Evolutionary conservation across 1,140 invertebrate species (phyloP), one percentile per base, ranked within the genome.

Genomic region (Triops longicaudatus): DNA sequence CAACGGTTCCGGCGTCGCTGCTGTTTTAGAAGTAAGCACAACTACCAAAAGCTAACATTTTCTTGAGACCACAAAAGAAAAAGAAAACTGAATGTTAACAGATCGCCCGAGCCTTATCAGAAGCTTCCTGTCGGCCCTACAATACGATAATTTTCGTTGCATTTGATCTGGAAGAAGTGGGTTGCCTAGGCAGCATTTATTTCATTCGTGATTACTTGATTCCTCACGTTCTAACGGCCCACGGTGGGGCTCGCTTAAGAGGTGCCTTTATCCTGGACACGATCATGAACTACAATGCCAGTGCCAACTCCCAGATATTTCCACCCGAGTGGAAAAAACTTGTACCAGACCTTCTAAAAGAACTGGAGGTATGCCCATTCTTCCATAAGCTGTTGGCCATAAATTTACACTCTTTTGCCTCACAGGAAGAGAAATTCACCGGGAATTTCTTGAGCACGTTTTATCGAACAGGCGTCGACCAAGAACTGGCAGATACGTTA

Each of bases 191-290:
- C 0, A 84, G 84, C 11, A 78, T 83, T 42, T 82, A 82, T 37
- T 86, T 85, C 78, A 83, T 86, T 9, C 83, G 84, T 75, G 82
- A 86, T 73, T 85, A 82, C 76, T 79, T 86, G 26, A 81, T 83
- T 50, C 79, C 80, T 9, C 73, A 79, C 26, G 77, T 80, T 76
- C 41, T 78, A 77, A 27, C 76, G 81, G 27, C 78, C 76, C n/a
- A 73, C 77, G 74, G 80, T 77, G 26, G 78, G 79, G 74, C 79
- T 77, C 44, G 76, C 72, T 41, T 81, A 22, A 78, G 82, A 79
- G 85, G 85, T 26, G 85, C 85, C 0, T 85, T 84, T 76, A 83
- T 86, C 41, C 77, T 86, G 77, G 85, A 86, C 79, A 84, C 84
- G 42, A 81, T 86, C 22, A 80, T 85, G 78, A 84, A 85, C 79